Evolutionary conservation across 2,113 vertebrate species (phyloP).

Genomic region (Platichthys flesus): DNA sequence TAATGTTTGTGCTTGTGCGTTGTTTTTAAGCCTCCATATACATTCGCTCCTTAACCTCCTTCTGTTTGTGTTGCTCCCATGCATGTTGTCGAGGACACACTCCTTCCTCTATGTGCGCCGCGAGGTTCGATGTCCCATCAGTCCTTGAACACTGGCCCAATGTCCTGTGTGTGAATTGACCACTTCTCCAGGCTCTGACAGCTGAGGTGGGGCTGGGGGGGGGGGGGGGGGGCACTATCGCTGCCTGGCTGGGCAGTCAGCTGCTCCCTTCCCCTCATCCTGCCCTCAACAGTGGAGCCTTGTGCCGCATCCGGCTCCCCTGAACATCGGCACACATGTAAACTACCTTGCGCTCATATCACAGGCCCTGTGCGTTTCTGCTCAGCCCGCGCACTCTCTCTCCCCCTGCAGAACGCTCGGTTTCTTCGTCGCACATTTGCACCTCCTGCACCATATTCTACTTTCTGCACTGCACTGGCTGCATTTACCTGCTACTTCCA

Average conservation of each 20-base stretch:
- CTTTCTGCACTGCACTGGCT: too few species aligned
- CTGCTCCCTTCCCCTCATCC: constrained; percentile 60
- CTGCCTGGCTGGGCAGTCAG: constrained; percentile 56
- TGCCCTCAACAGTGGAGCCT: constrained; percentile 66
- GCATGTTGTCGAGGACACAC: constrained; percentile 33
- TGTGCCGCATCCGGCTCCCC: constrained; percentile 54
- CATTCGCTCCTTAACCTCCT: constrained; percentile 19
- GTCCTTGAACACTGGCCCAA: constrained; percentile 72
- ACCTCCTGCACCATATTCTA: constrained; percentile 32
- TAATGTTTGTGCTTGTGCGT: not conserved
- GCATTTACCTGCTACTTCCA: too few species aligned
- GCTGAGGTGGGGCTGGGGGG: constrained; percentile 47
- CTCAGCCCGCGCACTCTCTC: not conserved
- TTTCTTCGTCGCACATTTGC: constrained; percentile 63
- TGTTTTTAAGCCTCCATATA: not conserved
- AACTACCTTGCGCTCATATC: constrained; percentile 38
- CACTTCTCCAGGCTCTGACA: constrained; percentile 71
- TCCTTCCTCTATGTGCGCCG: constrained; percentile 44
- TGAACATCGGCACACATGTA: constrained; percentile 61
- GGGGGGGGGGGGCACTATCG: constrained; percentile 14
- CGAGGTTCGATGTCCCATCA: constrained; percentile 41
- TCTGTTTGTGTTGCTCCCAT: constrained; percentile 6
- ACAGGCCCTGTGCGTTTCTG: constrained; percentile 7
- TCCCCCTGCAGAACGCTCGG: constrained; percentile 30
- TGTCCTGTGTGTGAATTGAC: constrained; percentile 73